These are phyloP conservation scores for Eurytoma californica DNA, from an alignment of 2,888 invertebrate genomes.

Conservation along the genomic window DNA sequence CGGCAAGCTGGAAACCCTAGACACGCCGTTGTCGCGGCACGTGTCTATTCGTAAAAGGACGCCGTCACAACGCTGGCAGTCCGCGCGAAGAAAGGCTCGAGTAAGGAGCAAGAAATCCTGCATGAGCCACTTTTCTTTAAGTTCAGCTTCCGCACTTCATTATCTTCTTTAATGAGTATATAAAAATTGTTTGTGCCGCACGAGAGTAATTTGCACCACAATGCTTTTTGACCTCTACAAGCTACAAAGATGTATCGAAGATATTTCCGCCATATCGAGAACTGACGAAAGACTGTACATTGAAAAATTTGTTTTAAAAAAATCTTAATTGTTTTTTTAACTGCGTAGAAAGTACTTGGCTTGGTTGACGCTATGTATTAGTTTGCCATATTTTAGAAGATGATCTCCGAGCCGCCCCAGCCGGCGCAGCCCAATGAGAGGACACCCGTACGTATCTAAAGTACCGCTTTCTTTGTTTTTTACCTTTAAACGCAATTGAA, in stretches of 20 bases:
- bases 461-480: slow-evolving; percentile 46
- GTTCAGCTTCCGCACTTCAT: slow-evolving; percentile 23
- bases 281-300: no score
- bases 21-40: slow-evolving; percentile 71
- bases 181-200: slow-evolving; percentile 10
- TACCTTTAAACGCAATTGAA: slow-evolving; percentile 43
- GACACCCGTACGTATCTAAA: slow-evolving; percentile 83
- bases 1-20: slow-evolving; percentile 70
- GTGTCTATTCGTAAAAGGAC: slow-evolving; percentile 72
- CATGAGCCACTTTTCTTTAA: slow-evolving; percentile 45
- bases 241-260: neutral
- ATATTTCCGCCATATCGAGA: no score
- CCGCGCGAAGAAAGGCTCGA: slow-evolving; percentile 73
- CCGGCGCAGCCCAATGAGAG: slow-evolving; percentile 80
- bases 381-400: slow-evolving; percentile 73
- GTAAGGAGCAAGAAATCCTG: slow-evolving; percentile 65
- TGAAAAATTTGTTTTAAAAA: no score
- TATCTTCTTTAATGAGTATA: slow-evolving; percentile 13
- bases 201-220: slow-evolving; percentile 30
- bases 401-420: slow-evolving; percentile 61
- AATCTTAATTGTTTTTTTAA: no score
- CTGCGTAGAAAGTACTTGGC: slow-evolving; percentile 75
- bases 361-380: slow-evolving; percentile 68
- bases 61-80: slow-evolving; percentile 74
- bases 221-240: neutral